Evolutionary conservation across 1,140 invertebrate genomes (phyloP).

Genomic region (Ostrea denselamellosa): DNA sequence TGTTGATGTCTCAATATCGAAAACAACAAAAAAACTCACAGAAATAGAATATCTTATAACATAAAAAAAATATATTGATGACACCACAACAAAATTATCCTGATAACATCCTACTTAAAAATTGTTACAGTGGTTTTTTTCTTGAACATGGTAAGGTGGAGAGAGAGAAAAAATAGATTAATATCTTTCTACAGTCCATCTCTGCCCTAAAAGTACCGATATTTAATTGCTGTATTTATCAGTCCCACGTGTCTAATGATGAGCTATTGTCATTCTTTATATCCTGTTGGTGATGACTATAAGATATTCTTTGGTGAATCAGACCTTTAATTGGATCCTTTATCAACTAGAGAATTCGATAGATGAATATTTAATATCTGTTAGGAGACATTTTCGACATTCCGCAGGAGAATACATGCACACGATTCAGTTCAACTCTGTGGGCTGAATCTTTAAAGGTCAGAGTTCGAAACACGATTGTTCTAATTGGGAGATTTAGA

Average conservation of each 20-base stretch:
- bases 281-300: neutral
- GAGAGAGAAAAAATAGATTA: neutral
- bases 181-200: neutral
- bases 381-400: neutral
- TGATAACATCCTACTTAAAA: no score
- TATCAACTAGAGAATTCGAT: neutral
- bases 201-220: slow-evolving; percentile 11
- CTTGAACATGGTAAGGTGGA: neutral
- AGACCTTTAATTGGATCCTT: neutral
- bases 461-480: no score
- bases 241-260: slow-evolving; percentile 4
- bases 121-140: neutral
- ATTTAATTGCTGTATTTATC: neutral
- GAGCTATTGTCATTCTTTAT: slow-evolving; percentile 15
- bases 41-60: no score
- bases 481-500: no score
- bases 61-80: no score
- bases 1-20: no score
- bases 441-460: no score
- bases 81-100: no score
- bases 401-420: no score
- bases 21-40: no score
- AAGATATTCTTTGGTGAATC: neutral
- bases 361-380: neutral
- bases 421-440: no score